phyloP scores from a whole-genome alignment of 2,113 vertebrate species.

The Sula dactylatra region DNA sequence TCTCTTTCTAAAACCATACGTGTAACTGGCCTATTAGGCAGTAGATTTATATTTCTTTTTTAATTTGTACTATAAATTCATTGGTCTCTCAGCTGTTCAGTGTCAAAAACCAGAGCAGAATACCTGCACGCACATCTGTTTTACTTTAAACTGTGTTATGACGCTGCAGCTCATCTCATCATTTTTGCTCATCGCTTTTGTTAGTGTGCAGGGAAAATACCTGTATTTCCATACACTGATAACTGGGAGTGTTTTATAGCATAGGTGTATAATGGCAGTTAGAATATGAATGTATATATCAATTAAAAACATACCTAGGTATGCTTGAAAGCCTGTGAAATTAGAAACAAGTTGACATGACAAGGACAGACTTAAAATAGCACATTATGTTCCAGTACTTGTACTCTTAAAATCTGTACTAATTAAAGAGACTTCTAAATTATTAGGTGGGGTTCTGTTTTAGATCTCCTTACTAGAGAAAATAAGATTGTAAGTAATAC shows the following conservation, averaged over 20 bases:
- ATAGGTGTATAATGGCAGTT: background rate
- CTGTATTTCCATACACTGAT: background rate
- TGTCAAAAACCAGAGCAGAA: background rate
- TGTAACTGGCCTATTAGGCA: background rate
- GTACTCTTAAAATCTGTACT: background rate
- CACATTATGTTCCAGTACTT: background rate
- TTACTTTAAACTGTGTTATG: background rate
- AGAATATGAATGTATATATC: background rate
- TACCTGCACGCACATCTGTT: background rate
- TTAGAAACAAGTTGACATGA: background rate
- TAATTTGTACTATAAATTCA: background rate
- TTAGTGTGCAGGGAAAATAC: background rate
- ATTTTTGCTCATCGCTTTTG: background rate
- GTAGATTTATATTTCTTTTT: background rate
- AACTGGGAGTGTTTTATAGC: background rate
- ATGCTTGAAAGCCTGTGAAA: background rate
- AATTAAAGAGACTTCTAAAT: background rate
- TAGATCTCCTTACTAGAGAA: background rate
- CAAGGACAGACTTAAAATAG: constrained; percentile 13
- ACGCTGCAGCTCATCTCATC: background rate
- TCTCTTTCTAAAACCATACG: background rate
- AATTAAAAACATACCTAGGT: background rate
- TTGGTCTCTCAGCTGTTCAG: background rate
- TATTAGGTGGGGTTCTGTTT: background rate
- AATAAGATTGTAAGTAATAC: background rate